Base-by-base conservation (phyloP, 2,113 vertebrate species). In the Megaceryle torquata region DNA sequence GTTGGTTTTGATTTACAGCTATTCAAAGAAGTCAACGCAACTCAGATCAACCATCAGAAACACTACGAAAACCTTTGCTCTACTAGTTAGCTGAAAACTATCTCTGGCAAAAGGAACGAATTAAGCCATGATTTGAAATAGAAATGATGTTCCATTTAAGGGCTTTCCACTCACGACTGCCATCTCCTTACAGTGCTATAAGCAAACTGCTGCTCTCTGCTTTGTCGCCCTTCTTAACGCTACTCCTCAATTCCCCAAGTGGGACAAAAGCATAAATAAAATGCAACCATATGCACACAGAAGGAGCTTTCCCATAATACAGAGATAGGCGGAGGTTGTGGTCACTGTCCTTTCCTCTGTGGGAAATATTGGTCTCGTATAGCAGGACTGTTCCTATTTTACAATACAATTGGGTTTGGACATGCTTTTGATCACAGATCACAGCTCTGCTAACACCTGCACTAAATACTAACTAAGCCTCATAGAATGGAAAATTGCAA, bases 341-440 rank as follows among this genome's bases (percentile, higher is more conserved):
- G 88, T 94, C 76, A 91, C 92, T 88, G 81, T 94, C 93, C 87
- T 88, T 92, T 88, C 84, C 90, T 95, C 92, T 95, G 74, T 79
- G 88, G 95, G 94, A 95, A 96, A 96, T 48, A 81, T 37, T 90
- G 90, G 95, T 97, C 97, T 97, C 95, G 28, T 81, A 88, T 68
- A 74, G 53, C 67, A 88, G 85, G 97, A 96, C 97, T 95, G 88
- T 61, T 96, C 97, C 96, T 91, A 94, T 88, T 92, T 97, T 92
- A 94, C 41, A 97, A 94, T 72, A 96, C 85, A 94, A 92, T 59
- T 97, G 78, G 74, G 89, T 96, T 87, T 48, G 92, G 97, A 97
- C 95, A 97, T 97, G 97, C 97, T 97, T 95, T 96, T 96, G 96
- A 96, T 96, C 96, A 97, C 91, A 96, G 96, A 89, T 96, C 97